Conservation (phyloP, 2,113 vertebrate genomes). For the Ophiodon elongatus region DNA sequence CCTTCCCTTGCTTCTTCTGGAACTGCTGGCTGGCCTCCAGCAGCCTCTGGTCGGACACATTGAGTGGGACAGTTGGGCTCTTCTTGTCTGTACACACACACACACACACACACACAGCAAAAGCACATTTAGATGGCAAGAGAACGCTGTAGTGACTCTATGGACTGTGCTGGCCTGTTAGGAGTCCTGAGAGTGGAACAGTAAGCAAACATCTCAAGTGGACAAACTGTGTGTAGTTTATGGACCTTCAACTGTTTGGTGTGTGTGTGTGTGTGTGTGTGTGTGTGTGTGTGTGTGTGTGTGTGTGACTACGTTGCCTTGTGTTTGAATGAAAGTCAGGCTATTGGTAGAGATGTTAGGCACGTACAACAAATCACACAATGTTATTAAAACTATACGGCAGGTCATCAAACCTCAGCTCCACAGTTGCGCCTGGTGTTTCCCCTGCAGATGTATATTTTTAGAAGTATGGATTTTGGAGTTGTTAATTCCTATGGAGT, state of each 20-base stretch:
- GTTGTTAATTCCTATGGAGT: not conserved
- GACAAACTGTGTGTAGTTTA: not conserved
- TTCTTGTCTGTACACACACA: slow-evolving; percentile 84
- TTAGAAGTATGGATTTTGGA: not conserved
- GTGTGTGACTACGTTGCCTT: not conserved
- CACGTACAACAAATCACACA: not conserved
- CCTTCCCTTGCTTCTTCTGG: slow-evolving; percentile 96
- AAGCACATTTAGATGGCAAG: slow-evolving; percentile 1
- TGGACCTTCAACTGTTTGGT: not conserved
- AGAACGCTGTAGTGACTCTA: not conserved
- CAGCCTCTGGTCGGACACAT: slow-evolving; percentile 91
- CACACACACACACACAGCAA: not conserved
- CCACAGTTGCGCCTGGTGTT: not conserved
- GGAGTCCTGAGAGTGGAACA: slow-evolving; percentile 1
- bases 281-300: not conserved
- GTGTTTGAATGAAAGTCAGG: not conserved
- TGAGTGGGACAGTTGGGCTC: slow-evolving; percentile 87
- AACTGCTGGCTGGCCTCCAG: slow-evolving; percentile 95
- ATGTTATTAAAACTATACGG: not conserved
- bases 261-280: not conserved
- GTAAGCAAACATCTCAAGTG: not conserved
- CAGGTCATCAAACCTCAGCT: no score
- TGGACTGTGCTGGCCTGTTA: not conserved
- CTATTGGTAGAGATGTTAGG: not conserved
- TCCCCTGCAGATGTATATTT: not conserved